Conservation (phyloP, 2,113 vertebrate species). For the Xenopus tropicalis region UCB_Xtro_10.0 CM004446.2:138739001-138739500, state of each 20-base stretch:
- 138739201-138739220: not conserved
- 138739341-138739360: constrained; percentile 7
- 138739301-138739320: not conserved
- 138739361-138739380: constrained; percentile 11
- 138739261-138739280: not conserved
- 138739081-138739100: too few species aligned
- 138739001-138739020: too few species aligned
- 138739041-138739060: too few species aligned
- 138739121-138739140: too few species aligned
- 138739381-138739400: constrained; percentile 24
- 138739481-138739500: constrained; percentile 16
- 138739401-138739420: not conserved
- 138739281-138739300: not conserved
- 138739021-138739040: too few species aligned
- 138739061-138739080: too few species aligned
- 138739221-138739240: not conserved
- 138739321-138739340: constrained; percentile 28
- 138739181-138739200: constrained; percentile 8
- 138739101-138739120: too few species aligned
- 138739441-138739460: constrained; percentile 7
- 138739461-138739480: constrained; percentile 2
- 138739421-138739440: constrained; percentile 24
- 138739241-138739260: constrained; percentile 13
- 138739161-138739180: not conserved
- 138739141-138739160: too few species aligned